phyloP scores from a whole-genome alignment of 2,888 invertebrate species.

The Plusia festucae region DNA sequence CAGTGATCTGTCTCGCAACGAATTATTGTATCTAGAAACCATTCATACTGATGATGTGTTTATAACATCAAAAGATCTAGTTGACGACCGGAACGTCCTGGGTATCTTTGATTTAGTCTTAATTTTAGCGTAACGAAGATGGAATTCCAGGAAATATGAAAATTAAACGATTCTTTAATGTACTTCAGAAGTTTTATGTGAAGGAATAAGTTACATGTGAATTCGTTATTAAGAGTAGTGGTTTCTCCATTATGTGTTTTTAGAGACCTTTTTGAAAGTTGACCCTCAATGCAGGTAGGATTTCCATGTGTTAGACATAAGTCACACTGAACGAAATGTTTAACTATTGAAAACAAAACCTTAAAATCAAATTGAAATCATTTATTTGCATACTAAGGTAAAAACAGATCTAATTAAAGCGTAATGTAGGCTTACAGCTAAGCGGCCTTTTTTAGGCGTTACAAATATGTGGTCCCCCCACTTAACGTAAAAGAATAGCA shows the following conservation, averaged over 20 bases:
- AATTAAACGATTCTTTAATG: constrained; percentile 19
- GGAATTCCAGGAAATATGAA: constrained; percentile 23
- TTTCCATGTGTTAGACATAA: too few species aligned
- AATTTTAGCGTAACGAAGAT: constrained; percentile 18
- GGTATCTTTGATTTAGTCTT: constrained; percentile 4
- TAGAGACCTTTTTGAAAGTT: not conserved
- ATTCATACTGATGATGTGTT: constrained; percentile 37
- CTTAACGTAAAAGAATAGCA: constrained; percentile 6
- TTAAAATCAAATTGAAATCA: too few species aligned
- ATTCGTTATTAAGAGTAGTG: not conserved
- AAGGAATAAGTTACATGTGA: not conserved
- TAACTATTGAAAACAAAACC: too few species aligned
- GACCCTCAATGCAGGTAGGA: too few species aligned
- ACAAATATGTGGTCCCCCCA: too few species aligned
- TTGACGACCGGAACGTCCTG: constrained; percentile 48
- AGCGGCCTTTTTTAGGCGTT: too few species aligned
- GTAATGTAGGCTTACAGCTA: too few species aligned
- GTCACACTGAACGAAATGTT: too few species aligned
- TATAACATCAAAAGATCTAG: constrained; percentile 49
- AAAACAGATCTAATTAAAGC: too few species aligned
- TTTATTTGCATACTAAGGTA: too few species aligned
- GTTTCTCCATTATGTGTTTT: not conserved
- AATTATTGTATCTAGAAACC: constrained; percentile 41
- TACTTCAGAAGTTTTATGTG: constrained; percentile 11
- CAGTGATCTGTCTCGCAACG: constrained; percentile 28